phyloP scores from a whole-genome alignment of 2,113 vertebrate species.

The Carassius carassius region DNA sequence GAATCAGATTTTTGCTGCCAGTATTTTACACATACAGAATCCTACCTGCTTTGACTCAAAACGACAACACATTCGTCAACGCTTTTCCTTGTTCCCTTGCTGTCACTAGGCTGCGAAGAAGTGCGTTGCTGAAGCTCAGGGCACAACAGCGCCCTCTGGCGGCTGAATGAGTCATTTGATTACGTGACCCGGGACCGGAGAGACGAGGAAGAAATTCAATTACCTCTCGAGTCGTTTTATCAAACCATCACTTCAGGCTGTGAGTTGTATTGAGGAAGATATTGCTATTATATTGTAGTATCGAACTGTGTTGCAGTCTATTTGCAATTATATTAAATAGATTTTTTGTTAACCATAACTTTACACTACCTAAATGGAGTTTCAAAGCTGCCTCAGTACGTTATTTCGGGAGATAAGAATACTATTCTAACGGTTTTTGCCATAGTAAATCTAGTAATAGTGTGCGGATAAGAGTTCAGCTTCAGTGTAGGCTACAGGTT shows the following conservation, averaged over 20 bases:
- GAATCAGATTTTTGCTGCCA: not conserved
- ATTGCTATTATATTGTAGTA: not conserved
- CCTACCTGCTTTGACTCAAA: not conserved
- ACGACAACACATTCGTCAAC: not conserved
- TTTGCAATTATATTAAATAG: not conserved
- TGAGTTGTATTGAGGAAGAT: not conserved
- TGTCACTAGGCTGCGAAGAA: slow-evolving; percentile 39
- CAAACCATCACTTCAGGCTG: not conserved
- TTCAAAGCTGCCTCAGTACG: not conserved
- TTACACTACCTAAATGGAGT: not conserved
- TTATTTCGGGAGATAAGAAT: not conserved
- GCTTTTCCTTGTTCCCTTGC: slow-evolving; percentile 16
- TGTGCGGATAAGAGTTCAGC: not conserved
- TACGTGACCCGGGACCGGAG: not conserved
- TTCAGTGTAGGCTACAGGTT: not conserved
- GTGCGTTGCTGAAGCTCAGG: not conserved
- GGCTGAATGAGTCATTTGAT: not conserved
- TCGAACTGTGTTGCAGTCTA: not conserved
- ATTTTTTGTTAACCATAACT: not conserved
- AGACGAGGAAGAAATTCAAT: not conserved
- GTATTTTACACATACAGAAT: not conserved
- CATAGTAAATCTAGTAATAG: not conserved
- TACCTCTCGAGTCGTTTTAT: not conserved
- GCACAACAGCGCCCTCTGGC: slow-evolving; percentile 19
- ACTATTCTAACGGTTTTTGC: not conserved